Conservation (phyloP, 2,888 invertebrate species). For the Callyntrura sp. region DNA sequence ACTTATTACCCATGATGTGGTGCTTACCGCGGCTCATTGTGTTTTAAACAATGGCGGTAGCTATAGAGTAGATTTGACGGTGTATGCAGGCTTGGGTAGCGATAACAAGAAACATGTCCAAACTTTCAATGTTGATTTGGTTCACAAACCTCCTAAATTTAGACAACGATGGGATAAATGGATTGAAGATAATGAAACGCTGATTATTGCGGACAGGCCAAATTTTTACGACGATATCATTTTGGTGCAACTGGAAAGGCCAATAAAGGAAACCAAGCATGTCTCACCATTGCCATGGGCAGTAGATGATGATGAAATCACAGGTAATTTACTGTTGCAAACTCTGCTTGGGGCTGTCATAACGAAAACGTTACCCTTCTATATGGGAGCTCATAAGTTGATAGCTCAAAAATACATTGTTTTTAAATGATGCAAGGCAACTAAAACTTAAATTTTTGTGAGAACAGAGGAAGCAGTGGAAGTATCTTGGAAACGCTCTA, state of each 20-base stretch:
- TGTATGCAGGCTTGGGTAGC: conserved; percentile 42
- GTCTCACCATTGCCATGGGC: conserved; percentile 54
- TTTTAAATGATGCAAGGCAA: not conserved
- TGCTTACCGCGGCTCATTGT: conserved; percentile 62
- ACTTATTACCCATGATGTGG: conserved; percentile 49
- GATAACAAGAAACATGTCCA: conserved; percentile 18
- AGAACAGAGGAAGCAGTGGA: conserved; percentile 59
- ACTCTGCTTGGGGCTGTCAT: no score
- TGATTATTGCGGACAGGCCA: conserved; percentile 59
- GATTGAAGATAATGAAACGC: conserved; percentile 51
- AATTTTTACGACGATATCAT: conserved; percentile 67
- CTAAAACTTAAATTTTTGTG: not conserved
- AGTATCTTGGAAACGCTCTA: conserved; percentile 62
- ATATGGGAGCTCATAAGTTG: not conserved
- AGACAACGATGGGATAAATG: conserved; percentile 55
- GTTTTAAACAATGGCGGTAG: conserved; percentile 34
- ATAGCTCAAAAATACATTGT: not conserved
- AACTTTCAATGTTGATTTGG: conserved; percentile 51
- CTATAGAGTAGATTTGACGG: conserved; percentile 59
- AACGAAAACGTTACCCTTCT: no score
- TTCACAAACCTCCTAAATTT: conserved; percentile 59
- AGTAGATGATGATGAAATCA: conserved; percentile 11
- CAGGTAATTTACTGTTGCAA: no score
- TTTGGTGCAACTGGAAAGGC: conserved; percentile 57
- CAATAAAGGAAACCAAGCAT: conserved; percentile 50